Conservation (phyloP, 2,113 vertebrate genomes). For the Rhagologus leucostigma region DNA sequence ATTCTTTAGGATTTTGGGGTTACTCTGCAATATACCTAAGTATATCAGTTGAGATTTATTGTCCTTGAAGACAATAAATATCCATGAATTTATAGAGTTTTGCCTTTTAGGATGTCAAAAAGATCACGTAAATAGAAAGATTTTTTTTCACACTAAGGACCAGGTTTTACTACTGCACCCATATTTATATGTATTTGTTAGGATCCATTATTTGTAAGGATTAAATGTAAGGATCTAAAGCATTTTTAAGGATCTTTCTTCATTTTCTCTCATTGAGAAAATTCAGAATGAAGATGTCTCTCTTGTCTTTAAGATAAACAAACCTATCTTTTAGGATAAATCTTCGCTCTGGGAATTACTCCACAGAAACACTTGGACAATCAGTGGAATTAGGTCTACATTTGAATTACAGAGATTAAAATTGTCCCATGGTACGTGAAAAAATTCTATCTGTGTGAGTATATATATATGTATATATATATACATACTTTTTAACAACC, state of each 20-base stretch:
- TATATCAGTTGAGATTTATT: neutral
- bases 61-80: neutral
- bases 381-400: neutral
- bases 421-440: neutral
- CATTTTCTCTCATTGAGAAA: neutral
- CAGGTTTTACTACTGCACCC: neutral
- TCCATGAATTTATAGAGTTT: neutral
- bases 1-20: neutral
- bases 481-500: conserved; percentile 5
- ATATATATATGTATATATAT: neutral
- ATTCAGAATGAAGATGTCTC: neutral
- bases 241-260: neutral
- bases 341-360: neutral
- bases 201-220: neutral
- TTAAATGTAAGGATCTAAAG: neutral
- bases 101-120: neutral
- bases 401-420: neutral
- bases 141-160: neutral
- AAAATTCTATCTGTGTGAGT: neutral
- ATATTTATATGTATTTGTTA: neutral
- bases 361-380: neutral
- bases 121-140: neutral
- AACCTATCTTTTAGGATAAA: neutral
- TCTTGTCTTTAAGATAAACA: neutral
- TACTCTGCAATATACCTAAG: neutral